phyloP scores from a whole-genome alignment of 2,797 vertebrate genomes.

The Morus bassanus region DNA sequence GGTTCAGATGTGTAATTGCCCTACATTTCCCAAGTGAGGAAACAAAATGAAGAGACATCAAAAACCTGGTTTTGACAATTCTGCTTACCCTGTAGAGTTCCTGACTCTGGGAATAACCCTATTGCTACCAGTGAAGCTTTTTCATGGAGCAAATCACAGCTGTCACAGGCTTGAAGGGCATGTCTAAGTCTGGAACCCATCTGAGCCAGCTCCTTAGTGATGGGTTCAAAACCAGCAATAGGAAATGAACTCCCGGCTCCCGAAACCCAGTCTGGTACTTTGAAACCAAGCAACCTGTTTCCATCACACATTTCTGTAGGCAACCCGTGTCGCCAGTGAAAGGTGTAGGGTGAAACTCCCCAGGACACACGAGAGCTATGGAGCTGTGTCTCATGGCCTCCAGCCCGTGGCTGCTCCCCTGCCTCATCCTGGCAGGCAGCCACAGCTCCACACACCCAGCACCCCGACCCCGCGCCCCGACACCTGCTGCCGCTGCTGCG shows the following conservation, averaged over 20 bases:
- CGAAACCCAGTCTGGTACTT: neutral
- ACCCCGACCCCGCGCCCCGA: accelerated
- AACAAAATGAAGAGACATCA: conserved; percentile 5
- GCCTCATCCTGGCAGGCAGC: neutral
- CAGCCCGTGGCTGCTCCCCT: neutral
- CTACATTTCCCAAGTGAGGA: neutral
- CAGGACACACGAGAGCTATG: neutral
- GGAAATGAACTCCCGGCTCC: neutral
- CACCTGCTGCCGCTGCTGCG: neutral
- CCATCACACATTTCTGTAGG: neutral
- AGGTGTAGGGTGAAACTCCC: neutral
- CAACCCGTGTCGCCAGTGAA: accelerated
- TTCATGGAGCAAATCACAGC: neutral
- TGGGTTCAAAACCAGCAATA: neutral
- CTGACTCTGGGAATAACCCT: neutral
- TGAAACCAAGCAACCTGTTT: neutral
- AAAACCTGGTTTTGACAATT: neutral
- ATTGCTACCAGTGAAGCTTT: neutral
- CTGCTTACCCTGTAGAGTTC: neutral
- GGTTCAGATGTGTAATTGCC: neutral
- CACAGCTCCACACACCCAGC: neutral
- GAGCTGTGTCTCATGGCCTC: neutral
- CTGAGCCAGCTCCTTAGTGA: neutral
- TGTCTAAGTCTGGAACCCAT: neutral
- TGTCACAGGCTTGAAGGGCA: neutral